Conservation (phyloP, 64 coral and sea anemone species). For the Catalaphyllia jardinei region DNA sequence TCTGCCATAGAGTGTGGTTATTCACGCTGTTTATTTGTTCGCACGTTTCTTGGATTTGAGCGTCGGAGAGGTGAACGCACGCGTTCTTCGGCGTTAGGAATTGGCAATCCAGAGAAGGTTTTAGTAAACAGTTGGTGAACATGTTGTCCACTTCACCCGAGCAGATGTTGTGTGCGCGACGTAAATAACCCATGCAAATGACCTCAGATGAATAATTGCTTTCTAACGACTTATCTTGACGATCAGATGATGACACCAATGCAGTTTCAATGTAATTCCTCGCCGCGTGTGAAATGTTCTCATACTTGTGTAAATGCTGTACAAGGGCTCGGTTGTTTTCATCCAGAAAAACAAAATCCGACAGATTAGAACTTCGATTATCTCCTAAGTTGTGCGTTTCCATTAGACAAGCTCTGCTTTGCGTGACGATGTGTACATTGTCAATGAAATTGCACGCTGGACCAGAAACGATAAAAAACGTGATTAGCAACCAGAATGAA, state of each 20-base stretch:
- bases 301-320: not conserved
- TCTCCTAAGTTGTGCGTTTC: not conserved
- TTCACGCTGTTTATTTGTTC: not conserved
- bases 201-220: constrained; percentile 5
- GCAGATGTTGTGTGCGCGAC: constrained; percentile 19
- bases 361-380: not conserved
- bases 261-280: constrained; percentile 6
- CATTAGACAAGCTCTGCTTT: constrained; percentile 4
- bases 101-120: not conserved
- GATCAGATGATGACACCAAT: constrained; percentile 9
- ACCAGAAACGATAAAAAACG: constrained; percentile 81
- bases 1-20: constrained; percentile 1
- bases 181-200: constrained; percentile 23
- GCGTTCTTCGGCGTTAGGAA: constrained; percentile 16
- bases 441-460: constrained; percentile 87
- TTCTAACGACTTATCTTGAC: not conserved
- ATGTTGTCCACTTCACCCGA: constrained; percentile 5
- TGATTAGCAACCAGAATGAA: constrained; percentile 79
- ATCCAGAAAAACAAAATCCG: not conserved
- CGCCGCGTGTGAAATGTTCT: constrained; percentile 17
- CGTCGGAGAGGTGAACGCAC: constrained; percentile 2
- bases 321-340: constrained; percentile 23
- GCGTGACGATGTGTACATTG: constrained; percentile 70
- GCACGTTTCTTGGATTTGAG: not conserved
- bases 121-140: not conserved